Percentiles rank a stretch among this genome's conserved stretches.
These are phyloP conservation scores for Oscheius sp. DNA, from an alignment of 2,888 invertebrate species.

Conservation along the genomic window DNA sequence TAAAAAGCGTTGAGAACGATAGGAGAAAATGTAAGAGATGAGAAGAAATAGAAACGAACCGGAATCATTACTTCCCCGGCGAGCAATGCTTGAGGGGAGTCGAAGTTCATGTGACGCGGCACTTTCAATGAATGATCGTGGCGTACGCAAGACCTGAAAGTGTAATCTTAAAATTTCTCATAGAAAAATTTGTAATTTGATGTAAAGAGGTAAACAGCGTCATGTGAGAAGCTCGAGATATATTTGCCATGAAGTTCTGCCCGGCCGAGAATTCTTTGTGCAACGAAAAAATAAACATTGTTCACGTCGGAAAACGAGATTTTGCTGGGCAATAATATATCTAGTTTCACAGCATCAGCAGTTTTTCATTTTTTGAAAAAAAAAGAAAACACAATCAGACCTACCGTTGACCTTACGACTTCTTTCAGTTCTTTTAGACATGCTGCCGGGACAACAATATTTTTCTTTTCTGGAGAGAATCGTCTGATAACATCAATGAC, in stretches of 20 bases:
- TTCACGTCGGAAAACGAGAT: background rate
- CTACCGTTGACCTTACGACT: constrained; percentile 2
- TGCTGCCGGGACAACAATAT: background rate
- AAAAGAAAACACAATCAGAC: background rate
- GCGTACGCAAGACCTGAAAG: constrained; percentile 11
- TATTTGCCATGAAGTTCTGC: constrained; percentile 3
- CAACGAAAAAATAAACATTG: constrained; percentile 4
- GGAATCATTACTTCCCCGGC: constrained; percentile 16
- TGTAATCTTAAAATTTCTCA: too few species aligned
- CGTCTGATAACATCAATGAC: constrained; percentile 13
- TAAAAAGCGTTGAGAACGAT: background rate
- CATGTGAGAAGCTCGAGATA: background rate
- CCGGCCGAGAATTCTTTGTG: background rate
- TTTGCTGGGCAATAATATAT: background rate
- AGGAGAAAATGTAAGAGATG: background rate
- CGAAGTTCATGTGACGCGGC: constrained; percentile 7
- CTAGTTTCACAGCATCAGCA: background rate
- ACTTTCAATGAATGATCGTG: background rate
- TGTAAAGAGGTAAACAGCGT: background rate
- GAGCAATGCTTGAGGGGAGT: background rate
- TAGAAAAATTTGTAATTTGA: background rate
- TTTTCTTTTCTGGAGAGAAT: constrained; percentile 16
- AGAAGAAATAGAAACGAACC: background rate
- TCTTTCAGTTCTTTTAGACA: constrained; percentile 5
- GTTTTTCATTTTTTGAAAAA: background rate